Evolutionary conservation across 92 coral and sea anemone genomes (phyloP).

Genomic region (Palythoa grandis): DNA sequence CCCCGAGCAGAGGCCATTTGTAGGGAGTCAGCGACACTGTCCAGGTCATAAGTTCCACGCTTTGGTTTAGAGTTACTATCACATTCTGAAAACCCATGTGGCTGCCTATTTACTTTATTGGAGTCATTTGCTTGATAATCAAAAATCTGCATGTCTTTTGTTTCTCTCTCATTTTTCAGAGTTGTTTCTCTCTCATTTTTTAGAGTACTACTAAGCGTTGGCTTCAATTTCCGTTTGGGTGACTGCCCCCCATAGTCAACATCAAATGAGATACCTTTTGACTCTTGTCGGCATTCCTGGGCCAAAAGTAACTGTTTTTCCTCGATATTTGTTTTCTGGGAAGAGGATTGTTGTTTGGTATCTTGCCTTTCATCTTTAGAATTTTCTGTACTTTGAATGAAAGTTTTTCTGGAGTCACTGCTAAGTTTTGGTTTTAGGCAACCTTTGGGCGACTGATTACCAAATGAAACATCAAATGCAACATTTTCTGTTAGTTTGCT

Average conservation of each 20-base stretch:
- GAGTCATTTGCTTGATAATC: neutral
- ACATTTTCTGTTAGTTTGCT: neutral
- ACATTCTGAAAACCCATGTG: neutral
- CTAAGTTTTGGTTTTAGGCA: constrained; percentile 8
- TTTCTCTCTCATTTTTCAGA: constrained; percentile 11
- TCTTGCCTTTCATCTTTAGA: neutral
- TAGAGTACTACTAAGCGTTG: constrained; percentile 7
- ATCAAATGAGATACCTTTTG: constrained; percentile 18
- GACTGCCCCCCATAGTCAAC: constrained; percentile 5
- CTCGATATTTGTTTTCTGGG: neutral
- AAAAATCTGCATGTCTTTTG: neutral
- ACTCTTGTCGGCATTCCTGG: neutral
- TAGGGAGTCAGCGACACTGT: constrained; percentile 66
- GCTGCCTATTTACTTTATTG: neutral
- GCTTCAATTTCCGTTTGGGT: neutral
- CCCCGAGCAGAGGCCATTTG: constrained; percentile 58
- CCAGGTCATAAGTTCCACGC: constrained; percentile 78
- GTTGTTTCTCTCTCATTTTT: constrained; percentile 26
- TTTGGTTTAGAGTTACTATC: constrained; percentile 13
- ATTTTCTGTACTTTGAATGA: neutral
- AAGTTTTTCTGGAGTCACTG: neutral
- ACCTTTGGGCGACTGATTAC: neutral
- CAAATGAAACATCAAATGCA: constrained; percentile 20
- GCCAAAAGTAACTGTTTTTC: neutral
- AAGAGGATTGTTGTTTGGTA: neutral